phyloP scores from a whole-genome alignment of 2,888 invertebrate species.

The Autographa pulchrina region DNA sequence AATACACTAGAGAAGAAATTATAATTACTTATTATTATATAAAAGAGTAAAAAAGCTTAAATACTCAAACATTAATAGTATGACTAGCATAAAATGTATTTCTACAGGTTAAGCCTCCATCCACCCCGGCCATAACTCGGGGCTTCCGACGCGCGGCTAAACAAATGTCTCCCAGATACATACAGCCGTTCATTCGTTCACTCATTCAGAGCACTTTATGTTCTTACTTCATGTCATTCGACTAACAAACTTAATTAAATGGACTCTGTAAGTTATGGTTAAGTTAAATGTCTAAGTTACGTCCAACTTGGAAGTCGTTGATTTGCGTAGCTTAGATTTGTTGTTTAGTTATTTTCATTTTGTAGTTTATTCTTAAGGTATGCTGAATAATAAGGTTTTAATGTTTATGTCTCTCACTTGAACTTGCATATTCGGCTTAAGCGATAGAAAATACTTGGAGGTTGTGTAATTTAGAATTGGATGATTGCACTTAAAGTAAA shows the following conservation, averaged over 20 bases:
- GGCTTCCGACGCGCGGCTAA: conserved; percentile 25
- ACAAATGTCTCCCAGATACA: conserved; percentile 40
- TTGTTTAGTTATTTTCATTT: neutral
- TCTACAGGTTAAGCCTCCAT: conserved; percentile 4
- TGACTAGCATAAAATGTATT: neutral
- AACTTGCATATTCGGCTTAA: too few species aligned
- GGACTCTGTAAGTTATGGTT: conserved; percentile 32
- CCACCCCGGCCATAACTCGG: conserved; percentile 30
- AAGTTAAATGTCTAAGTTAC: conserved; percentile 31
- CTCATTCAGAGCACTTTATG: conserved; percentile 44
- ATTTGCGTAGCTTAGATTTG: conserved; percentile 32
- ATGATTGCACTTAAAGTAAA: neutral
- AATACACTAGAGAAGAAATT: too few species aligned
- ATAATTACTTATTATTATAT: too few species aligned
- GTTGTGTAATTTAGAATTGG: neutral
- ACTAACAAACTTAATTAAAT: conserved; percentile 46
- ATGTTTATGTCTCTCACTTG: too few species aligned
- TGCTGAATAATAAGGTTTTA: too few species aligned
- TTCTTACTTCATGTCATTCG: conserved; percentile 39
- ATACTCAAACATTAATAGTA: too few species aligned
- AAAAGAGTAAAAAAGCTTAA: too few species aligned
- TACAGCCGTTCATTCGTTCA: conserved; percentile 20
- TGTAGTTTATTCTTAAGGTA: neutral
- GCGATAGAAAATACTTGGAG: too few species aligned
- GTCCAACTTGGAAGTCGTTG: conserved; percentile 34